Base-by-base conservation (phyloP, 2,888 invertebrate species). In the Pandemis corylana region DNA sequence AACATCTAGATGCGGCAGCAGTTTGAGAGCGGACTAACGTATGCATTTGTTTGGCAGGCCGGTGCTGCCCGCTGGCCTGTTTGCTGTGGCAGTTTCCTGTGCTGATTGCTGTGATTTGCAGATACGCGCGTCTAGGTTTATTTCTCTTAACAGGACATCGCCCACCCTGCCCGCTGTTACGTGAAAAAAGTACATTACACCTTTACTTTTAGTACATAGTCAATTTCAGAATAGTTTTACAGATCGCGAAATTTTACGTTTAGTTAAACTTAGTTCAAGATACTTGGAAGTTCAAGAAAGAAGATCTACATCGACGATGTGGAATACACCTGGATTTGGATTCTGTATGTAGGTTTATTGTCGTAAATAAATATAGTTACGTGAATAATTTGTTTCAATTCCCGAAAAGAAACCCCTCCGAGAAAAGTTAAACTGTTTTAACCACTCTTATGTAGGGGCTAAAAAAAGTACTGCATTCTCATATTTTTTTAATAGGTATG, bases 41-140 rank as follows among this genome's bases (percentile, higher is more conserved):
- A 82, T 86, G 83, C 88, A 85, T 94, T 94, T 94, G 93, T 94
- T 94, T 91, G 94, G 91, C 94, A 94, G 94, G 94, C 94, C 94
- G 94, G 94, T 94, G 94, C 89, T 90, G 94, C 90, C 82, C 89
- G 94, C 93, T 94, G 94, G 94, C 94, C 94, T 93, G 93, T 90
- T 89, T 92, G 93, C 93, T 91, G 93, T 90, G 92, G 92, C 94
- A 91, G 94, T 92, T 84, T 92, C 89, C 92, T 89, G 92, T 92
- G 92, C 93, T 90, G 93, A 87, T 90, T 89, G 90, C 90, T 88
- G 91, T 90, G 86, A 89, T 94, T 94, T 92, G 90, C 94, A 93
- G 94, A 91, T 94, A 80, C 85, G 78, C 84, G 84, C 80, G 78
- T 89, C 88, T 93, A 92, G 90, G 90, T 92, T 90, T 89, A 83